Percentiles rank a stretch among this genome's conserved stretches.
These are phyloP conservation scores for Drosophila nr. fundita DNA, from an alignment of 2,888 invertebrate species.

Conservation along the genomic window DNA sequence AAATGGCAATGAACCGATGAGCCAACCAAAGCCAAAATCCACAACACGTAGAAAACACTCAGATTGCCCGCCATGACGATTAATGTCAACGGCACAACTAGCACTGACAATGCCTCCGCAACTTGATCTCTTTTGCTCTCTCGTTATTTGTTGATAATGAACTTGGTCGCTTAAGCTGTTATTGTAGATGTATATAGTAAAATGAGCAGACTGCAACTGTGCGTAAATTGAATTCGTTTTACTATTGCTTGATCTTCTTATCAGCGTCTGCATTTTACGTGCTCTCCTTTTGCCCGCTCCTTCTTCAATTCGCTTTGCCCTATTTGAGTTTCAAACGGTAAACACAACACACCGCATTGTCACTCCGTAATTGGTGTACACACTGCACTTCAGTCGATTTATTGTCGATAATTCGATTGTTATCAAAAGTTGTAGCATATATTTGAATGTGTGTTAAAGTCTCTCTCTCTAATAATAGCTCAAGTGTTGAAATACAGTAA, in stretches of 20 bases:
- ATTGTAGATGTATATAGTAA: not conserved
- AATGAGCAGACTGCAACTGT: slow-evolving; percentile 1
- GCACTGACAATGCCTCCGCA: slow-evolving; percentile 11
- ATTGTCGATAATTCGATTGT: not conserved
- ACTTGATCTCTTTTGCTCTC: not conserved
- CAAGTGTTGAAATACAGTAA: not conserved
- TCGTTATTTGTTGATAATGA: slow-evolving; percentile 35
- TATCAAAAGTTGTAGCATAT: not conserved
- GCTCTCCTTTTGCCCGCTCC: not conserved
- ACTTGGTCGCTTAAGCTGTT: slow-evolving; percentile 16
- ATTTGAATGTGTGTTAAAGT: not conserved
- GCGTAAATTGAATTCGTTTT: slow-evolving; percentile 1
- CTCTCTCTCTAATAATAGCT: not conserved
- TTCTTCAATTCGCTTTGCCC: not conserved
- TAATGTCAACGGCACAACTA: slow-evolving; percentile 30
- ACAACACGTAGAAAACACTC: slow-evolving; percentile 26
- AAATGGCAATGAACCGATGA: slow-evolving; percentile 11
- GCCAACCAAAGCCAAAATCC: slow-evolving; percentile 37
- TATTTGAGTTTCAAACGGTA: slow-evolving; percentile 50
- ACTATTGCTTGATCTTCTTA: not conserved
- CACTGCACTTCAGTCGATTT: slow-evolving; percentile 22
- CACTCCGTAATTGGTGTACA: slow-evolving; percentile 15
- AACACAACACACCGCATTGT: slow-evolving; percentile 12
- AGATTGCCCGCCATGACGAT: slow-evolving; percentile 28
- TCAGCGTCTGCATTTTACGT: not conserved